Conservation (phyloP, 2,888 invertebrate species). For the Plagodis dolabraria region DNA sequence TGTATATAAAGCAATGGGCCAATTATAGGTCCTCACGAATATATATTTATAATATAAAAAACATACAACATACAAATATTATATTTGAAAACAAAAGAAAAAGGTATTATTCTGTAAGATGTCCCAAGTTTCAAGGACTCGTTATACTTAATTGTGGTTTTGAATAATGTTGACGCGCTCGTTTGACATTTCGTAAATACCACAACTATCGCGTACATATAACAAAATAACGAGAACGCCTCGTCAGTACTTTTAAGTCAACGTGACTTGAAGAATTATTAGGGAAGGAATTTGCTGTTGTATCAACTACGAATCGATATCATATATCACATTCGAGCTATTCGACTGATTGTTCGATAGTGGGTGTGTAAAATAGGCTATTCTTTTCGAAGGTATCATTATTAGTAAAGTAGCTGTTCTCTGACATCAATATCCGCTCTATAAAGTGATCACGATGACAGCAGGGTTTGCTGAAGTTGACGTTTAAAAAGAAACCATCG, state of each 20-base stretch:
- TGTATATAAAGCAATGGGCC: no score
- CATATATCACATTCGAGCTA: conserved; percentile 47
- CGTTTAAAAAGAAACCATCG: conserved; percentile 36
- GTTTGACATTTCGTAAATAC: conserved; percentile 12
- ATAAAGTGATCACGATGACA: conserved; percentile 40
- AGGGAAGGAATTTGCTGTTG: conserved; percentile 33
- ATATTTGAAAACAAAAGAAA: no score
- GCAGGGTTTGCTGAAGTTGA: conserved; percentile 43
- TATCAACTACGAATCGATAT: conserved; percentile 1
- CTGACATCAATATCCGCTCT: conserved; percentile 57
- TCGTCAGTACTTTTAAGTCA: conserved; percentile 38
- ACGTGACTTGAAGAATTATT: conserved; percentile 42
- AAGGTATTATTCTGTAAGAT: neutral
- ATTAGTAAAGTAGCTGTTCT: conserved; percentile 52
- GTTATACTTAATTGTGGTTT: conserved; percentile 1
- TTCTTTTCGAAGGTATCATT: conserved; percentile 48
- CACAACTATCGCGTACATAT: conserved; percentile 13
- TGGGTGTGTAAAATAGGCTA: conserved; percentile 53
- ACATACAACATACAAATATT: no score
- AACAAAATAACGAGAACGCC: conserved; percentile 32
- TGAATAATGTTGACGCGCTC: conserved; percentile 3
- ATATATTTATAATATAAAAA: no score
- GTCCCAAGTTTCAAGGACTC: conserved; percentile 9
- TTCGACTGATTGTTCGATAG: conserved; percentile 46
- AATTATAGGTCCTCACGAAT: no score